phyloP scores from a whole-genome alignment of 1,140 invertebrate genomes.

The Phymastichus coffea region DNA sequence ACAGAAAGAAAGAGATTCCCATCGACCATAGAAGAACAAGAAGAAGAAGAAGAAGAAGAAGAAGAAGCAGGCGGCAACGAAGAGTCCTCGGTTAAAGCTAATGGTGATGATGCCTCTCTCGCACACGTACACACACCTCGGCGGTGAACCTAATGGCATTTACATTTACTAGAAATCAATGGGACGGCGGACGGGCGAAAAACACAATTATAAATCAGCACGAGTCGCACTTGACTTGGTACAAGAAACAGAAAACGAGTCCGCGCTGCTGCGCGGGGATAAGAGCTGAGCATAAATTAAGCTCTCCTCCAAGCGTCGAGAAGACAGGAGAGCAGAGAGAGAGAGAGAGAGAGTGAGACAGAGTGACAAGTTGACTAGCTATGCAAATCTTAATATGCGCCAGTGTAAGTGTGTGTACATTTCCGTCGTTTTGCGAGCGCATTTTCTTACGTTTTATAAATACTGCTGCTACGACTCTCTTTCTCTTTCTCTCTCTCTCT shows the following conservation, averaged over 20 bases:
- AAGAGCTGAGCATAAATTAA: slow-evolving; percentile 19
- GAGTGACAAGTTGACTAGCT: slow-evolving; percentile 23
- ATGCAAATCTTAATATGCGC: slow-evolving; percentile 25
- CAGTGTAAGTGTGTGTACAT: too few relatives aligned
- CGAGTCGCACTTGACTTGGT: neutral
- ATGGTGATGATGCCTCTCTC: slow-evolving; percentile 35
- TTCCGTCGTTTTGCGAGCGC: too few relatives aligned
- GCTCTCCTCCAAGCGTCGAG: too few relatives aligned
- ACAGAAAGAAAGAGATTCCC: too few relatives aligned
- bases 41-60: too few relatives aligned
- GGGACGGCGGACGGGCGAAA: slow-evolving; percentile 17
- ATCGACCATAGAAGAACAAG: too few relatives aligned
- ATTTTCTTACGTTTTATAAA: slow-evolving; percentile 5
- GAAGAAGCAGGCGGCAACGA: too few relatives aligned
- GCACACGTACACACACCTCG: neutral
- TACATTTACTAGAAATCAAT: slow-evolving; percentile 41
- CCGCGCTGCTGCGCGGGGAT: neutral
- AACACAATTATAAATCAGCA: slow-evolving; percentile 26
- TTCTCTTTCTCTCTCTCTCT: too few relatives aligned
- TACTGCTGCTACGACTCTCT: neutral
- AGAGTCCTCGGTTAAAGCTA: too few relatives aligned
- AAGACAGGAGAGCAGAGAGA: too few relatives aligned
- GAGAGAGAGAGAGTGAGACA: slow-evolving; percentile 3
- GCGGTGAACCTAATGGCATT: slow-evolving; percentile 33
- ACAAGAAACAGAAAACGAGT: slow-evolving; percentile 10